A percentile compares a stretch with the other conserved stretches of the same genome.
phyloP scores from a whole-genome alignment of 1,140 invertebrate species.

The Apis florea region DNA sequence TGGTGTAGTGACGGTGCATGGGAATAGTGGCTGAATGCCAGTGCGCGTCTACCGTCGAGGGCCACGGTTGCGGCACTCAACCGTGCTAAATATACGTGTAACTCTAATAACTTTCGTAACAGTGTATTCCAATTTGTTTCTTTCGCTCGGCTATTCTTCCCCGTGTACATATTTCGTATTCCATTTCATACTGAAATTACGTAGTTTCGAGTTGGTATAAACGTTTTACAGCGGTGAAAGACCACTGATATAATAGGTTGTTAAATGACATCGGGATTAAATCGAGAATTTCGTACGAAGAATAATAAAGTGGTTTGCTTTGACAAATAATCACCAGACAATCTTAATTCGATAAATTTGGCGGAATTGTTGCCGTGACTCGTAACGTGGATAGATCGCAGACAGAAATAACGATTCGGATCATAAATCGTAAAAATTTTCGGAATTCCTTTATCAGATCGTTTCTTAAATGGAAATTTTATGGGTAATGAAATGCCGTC shows the following conservation, averaged over 20 bases:
- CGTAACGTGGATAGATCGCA: neutral
- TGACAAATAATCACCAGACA: neutral
- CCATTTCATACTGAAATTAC: neutral
- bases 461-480: neutral
- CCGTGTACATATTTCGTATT: neutral
- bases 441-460: neutral
- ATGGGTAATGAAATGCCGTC: conserved; percentile 46
- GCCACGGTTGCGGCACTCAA: conserved; percentile 53
- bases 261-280: neutral
- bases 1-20: conserved; percentile 54
- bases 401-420: neutral
- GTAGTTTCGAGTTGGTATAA: neutral
- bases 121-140: conserved; percentile 28
- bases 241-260: neutral
- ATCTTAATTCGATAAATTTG: neutral
- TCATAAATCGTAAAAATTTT: neutral
- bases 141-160: conserved; percentile 1
- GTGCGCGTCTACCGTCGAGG: conserved; percentile 59
- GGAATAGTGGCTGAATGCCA: conserved; percentile 62
- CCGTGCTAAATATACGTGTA: conserved; percentile 58
- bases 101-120: conserved; percentile 48
- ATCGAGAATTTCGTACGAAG: neutral
- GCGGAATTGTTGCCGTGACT: too few species aligned
- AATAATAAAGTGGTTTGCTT: neutral
- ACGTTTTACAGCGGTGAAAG: neutral